These are phyloP conservation scores for Mystacides longicornis DNA, from an alignment of 2,888 invertebrate species.

Conservation along the genomic window DNA sequence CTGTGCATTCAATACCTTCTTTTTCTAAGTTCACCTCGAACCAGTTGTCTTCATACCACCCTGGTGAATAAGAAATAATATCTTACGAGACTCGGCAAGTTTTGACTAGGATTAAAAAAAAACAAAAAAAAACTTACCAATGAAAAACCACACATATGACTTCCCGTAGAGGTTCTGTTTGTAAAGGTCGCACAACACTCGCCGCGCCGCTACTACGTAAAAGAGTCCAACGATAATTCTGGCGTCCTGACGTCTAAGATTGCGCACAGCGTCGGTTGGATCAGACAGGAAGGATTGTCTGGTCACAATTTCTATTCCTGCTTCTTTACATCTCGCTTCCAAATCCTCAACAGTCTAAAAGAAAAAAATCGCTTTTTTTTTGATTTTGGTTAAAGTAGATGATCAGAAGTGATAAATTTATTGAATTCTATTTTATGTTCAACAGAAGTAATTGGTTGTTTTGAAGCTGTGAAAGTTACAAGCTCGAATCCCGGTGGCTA, in stretches of 20 bases:
- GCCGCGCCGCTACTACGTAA: conserved; percentile 94
- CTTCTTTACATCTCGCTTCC: conserved; percentile 86
- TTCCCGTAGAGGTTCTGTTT: conserved; percentile 90
- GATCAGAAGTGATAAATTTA: too few relatives aligned
- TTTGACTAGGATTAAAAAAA: background rate
- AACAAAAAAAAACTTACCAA: conserved; percentile 68
- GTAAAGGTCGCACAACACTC: conserved; percentile 95
- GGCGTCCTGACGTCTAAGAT: conserved; percentile 91
- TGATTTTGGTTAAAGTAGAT: too few relatives aligned
- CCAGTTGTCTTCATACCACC: conserved; percentile 99
- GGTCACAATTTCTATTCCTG: conserved; percentile 91
- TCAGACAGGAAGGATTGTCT: conserved; percentile 96
- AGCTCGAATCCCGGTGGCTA: too few relatives aligned
- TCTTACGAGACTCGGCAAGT: background rate
- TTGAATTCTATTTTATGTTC: too few relatives aligned
- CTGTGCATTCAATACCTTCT: conserved; percentile 86
- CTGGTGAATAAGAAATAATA: too few relatives aligned
- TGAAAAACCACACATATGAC: conserved; percentile 98
- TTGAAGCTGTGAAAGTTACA: too few relatives aligned
- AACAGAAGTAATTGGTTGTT: too few relatives aligned
- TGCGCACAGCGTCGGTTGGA: conserved; percentile 92
- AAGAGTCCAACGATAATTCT: conserved; percentile 96
- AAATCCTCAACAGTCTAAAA: conserved; percentile 92
- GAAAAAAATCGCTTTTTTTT: too few relatives aligned
- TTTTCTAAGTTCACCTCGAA: conserved; percentile 81